Evolutionary conservation across 2,888 invertebrate species (phyloP).

Genomic region (Polymixis flavicincta): DNA sequence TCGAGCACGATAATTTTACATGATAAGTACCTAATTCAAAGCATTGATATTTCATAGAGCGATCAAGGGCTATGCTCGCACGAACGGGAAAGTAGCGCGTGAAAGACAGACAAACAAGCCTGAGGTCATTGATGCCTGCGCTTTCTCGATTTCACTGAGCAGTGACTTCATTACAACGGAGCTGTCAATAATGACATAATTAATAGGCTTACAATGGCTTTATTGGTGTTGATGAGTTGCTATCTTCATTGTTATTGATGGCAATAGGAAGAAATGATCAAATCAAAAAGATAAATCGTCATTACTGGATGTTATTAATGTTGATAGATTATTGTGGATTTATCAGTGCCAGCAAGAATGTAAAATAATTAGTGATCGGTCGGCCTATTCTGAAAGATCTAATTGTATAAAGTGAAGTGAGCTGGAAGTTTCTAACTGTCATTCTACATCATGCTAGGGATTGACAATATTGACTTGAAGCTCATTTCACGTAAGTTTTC

Average conservation of each 20-base stretch:
- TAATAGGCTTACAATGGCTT: slow-evolving; percentile 40
- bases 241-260: slow-evolving; percentile 43
- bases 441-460: not conserved
- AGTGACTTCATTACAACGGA: slow-evolving; percentile 45
- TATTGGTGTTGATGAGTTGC: slow-evolving; percentile 27
- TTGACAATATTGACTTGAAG: not conserved
- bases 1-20: slow-evolving; percentile 9
- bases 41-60: slow-evolving; percentile 43
- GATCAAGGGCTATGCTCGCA: slow-evolving; percentile 52
- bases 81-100: slow-evolving; percentile 66
- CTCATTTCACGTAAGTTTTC: not conserved
- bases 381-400: not conserved
- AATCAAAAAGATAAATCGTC: slow-evolving; percentile 29
- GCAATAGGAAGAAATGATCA: not conserved
- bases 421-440: not conserved
- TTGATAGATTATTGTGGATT: slow-evolving; percentile 25
- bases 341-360: not conserved
- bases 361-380: not conserved
- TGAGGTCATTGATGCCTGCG: slow-evolving; percentile 72
- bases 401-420: not conserved
- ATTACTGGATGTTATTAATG: slow-evolving; percentile 7
- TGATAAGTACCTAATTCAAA: slow-evolving; percentile 14
- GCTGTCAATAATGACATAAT: slow-evolving; percentile 58
- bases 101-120: slow-evolving; percentile 65
- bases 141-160: slow-evolving; percentile 76